Percentiles rank a stretch among this genome's conserved stretches.
These are phyloP conservation scores for Cheirogaleus major DNA, from an alignment of 2,797 vertebrate species.

Conservation along the genomic window DNA sequence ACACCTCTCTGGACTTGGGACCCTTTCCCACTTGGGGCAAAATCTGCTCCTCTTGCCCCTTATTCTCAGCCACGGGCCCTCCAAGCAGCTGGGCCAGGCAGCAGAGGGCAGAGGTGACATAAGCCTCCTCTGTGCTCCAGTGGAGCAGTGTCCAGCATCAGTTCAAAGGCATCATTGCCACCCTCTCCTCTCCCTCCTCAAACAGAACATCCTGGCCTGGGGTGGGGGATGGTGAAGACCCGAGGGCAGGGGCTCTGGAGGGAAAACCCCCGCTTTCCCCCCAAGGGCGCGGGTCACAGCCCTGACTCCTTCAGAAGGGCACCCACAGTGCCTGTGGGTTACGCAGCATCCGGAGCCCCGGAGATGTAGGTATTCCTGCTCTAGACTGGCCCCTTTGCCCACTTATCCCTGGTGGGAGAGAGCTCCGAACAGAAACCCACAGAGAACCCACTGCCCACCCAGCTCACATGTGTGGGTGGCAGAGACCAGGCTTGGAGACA, in stretches of 20 bases:
- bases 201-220: background rate
- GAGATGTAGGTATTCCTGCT: background rate
- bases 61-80: background rate
- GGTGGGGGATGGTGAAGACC: background rate
- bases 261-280: background rate
- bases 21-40: background rate
- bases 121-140: background rate
- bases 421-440: background rate
- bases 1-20: background rate
- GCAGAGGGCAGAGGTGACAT: background rate
- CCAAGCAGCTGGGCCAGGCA: background rate
- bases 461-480: background rate
- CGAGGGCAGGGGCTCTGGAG: background rate
- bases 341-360: background rate
- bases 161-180: background rate
- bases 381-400: background rate
- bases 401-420: background rate
- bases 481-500: background rate
- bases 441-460: background rate
- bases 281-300: background rate
- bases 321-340: background rate
- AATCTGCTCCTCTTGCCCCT: background rate
- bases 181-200: slow-evolving; percentile 28
- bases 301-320: background rate
- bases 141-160: background rate